Evolutionary conservation across 2,888 invertebrate species (phyloP), one percentile per base, ranked within the genome.

Genomic region (Xanthia icteritia): DNA sequence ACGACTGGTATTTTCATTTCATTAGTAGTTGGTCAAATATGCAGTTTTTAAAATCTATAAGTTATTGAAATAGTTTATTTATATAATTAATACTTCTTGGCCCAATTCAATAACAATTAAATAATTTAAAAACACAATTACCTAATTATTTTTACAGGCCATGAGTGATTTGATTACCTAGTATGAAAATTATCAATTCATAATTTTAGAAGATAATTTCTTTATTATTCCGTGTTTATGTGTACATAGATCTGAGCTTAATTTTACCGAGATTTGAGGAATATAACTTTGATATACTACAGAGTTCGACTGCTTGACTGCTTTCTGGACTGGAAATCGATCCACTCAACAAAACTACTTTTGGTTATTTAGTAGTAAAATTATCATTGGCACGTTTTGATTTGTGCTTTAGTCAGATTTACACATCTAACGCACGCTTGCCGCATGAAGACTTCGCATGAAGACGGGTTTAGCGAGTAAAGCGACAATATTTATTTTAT

Each of bases 191-290:
- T 15, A 69, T 36, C 13, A 54, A 42, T 63, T 15, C 20, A 56
- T 36, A 27, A 61, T 61, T 77, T 36, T 15, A 79, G 42, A 79
- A 73, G 39, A 64, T 9, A 20, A 23, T 36, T 56, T 36, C 4
- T 45, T 36, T 58, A 39, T 65, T 23, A 13, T 58, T 65, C 11
- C 27, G 42, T 56, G 23, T 54, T 45, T 27, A 63, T 27, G 56
- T 36, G 15, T 56, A 64, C 8, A 58, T 54, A 54, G 36, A 73
- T 58, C 20, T 36, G 42, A 42, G 17, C 17, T 54, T 60, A 1
- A 17, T 60, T 65, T 60, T 56, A 79, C 81, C 36, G 45, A 80
- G 79, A 79, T 74, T 79, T 79, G 79, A 79, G 79, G 79, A 79
- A 80, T 54, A 79, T 66, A n/a, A 65, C 58, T 60, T 65, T 79